Conservation (phyloP, 2,888 invertebrate genomes). For the Lysandra bellargus region DNA sequence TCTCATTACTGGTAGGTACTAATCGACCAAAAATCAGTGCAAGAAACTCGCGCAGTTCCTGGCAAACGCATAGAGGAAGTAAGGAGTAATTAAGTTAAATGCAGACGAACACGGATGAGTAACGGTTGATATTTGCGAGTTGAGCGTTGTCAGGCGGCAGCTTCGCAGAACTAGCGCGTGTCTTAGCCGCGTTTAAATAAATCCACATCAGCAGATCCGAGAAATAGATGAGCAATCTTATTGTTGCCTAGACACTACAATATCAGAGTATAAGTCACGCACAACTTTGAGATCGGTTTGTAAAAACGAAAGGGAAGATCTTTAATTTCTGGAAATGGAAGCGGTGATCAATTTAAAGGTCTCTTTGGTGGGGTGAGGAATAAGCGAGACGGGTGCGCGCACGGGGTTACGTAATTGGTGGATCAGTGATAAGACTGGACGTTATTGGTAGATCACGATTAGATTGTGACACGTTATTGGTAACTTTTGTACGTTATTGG, state of each 20-base stretch:
- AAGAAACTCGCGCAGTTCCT: conserved; percentile 10
- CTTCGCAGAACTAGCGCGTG: conserved; percentile 38
- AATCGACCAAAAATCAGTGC: background rate
- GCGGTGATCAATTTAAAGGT: too few relatives aligned
- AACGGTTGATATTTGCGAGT: conserved; percentile 65
- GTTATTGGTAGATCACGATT: too few relatives aligned
- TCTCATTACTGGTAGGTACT: too few relatives aligned
- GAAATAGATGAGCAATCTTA: conserved; percentile 2
- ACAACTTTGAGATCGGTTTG: background rate
- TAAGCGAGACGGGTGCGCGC: too few relatives aligned
- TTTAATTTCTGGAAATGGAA: too few relatives aligned
- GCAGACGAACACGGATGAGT: conserved; percentile 52
- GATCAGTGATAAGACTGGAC: too few relatives aligned
- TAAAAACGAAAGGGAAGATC: too few relatives aligned
- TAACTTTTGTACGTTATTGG: too few relatives aligned
- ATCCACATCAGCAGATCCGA: conserved; percentile 20
- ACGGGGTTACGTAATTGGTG: too few relatives aligned
- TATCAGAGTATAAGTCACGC: too few relatives aligned
- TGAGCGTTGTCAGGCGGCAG: conserved; percentile 58
- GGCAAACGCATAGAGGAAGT: conserved; percentile 40
- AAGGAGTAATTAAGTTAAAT: conserved; percentile 40
- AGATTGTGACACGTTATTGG: too few relatives aligned
- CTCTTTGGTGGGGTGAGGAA: too few relatives aligned
- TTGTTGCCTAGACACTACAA: background rate
- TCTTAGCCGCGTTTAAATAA: conserved; percentile 33